These are phyloP conservation scores for Tinea pellionella DNA, from an alignment of 2,888 invertebrate genomes.

Conservation along the genomic window DNA sequence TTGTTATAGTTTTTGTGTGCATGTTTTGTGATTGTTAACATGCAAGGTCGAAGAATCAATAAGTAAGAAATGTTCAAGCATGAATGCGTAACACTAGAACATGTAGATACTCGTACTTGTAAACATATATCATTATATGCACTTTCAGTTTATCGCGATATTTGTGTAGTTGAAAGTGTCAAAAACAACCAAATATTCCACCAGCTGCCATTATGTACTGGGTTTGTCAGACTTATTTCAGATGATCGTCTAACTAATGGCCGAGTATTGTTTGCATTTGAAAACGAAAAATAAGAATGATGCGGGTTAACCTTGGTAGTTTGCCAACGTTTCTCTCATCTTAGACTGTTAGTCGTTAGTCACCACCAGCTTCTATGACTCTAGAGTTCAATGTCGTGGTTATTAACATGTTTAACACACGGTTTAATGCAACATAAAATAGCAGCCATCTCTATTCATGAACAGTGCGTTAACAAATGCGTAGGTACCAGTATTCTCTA, in stretches of 20 bases:
- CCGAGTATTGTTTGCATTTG: background rate
- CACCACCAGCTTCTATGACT: background rate
- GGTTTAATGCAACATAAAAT: background rate
- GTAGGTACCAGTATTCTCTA: slow-evolving; percentile 25
- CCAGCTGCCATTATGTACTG: no score
- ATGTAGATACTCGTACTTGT: background rate
- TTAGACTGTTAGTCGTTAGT: slow-evolving; percentile 12
- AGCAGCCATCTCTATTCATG: background rate
- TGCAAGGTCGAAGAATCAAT: slow-evolving; percentile 31
- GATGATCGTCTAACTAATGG: background rate
- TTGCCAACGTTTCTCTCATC: slow-evolving; percentile 14
- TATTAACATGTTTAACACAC: background rate
- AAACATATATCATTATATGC: no score
- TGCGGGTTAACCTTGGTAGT: slow-evolving; percentile 13
- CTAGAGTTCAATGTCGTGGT: slow-evolving; percentile 17
- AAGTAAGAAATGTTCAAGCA: slow-evolving; percentile 1
- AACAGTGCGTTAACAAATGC: slow-evolving; percentile 1
- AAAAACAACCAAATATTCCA: no score
- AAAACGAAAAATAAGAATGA: slow-evolving; percentile 8
- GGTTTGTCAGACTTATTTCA: background rate
- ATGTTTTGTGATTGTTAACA: slow-evolving; percentile 36
- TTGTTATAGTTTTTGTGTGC: slow-evolving; percentile 47
- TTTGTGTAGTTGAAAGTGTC: no score
- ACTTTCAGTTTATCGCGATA: no score
- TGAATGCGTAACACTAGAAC: slow-evolving; percentile 6